Evolutionary conservation across 2,797 vertebrate genomes (phyloP), one percentile per base, ranked within the genome.

Genomic region (Aulostomus chinensis): DNA sequence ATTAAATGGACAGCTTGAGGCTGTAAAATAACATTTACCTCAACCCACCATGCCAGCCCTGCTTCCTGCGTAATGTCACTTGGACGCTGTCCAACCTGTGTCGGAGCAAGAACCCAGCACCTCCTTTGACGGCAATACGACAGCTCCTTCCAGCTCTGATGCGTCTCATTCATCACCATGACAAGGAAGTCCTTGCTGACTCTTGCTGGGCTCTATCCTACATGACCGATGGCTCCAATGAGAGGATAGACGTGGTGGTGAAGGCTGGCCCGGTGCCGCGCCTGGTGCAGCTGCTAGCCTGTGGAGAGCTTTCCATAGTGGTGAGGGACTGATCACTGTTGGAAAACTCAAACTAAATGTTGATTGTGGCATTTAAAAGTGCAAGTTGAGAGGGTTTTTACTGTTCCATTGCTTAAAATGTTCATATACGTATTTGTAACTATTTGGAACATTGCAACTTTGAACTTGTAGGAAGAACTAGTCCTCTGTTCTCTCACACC

Each of bases 11-110:
- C n/a, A n/a, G n/a, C n/a, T n/a, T n/a, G 13, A 39, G 4, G 3
- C 8, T 39, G 1, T 15, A 20, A 45, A 46, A 20, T 65, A 39
- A 73, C 30, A 35, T 7, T 9, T 29, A 25, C 11, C 2, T 54
- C 28, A 1, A 39, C 22, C 9, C 47, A 29, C 22, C 21, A 1
- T 32, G 53, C 4, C 68, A 97, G 95, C 78, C 86, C 31, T 87
- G 89, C 6, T 96, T 93, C 59, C 74, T 96, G 26, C 88, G 92
- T 10, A 95, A 95, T 2, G 50, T 94, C 20, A 93, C 94, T 2
- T 96, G 95, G 95, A 95, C 93, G 1, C 76, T 97, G 48, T 95
- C 94, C 46, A 97, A 95, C 83, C 85, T 97, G 49, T 97, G 95
- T 70, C 94, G 94, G 6, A 94, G 96, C 48, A 96, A 96, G 84